Base-by-base conservation (phyloP, 92 coral and sea anemone genomes). In the Actinernus sp. region DNA sequence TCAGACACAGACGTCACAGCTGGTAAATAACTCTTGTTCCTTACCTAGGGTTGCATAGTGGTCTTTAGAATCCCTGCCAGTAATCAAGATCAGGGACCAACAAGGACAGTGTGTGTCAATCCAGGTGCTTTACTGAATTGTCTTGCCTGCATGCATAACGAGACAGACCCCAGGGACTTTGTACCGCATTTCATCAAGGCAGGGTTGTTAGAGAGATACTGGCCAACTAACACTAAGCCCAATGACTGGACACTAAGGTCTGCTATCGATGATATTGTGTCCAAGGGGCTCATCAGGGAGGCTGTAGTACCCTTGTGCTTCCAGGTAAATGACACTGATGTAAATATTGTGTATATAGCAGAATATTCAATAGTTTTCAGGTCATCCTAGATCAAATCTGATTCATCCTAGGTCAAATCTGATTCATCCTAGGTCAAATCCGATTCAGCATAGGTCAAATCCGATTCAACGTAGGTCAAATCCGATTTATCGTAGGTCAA, bases 171-270 rank as follows among this genome's bases (percentile, higher is more conserved):
- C 6, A 73, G 91, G 41, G 95, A 94, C 32, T 94, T 79, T 25
- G 98, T 94, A 14, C 96, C 93, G 10, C 80, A 73, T 56, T 84
- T 94, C 59, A 89, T 91, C 45, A 91, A 87, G 65, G 92, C 90
- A 31, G 92, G 88, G 2, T 67, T 51, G 29, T 63, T 94, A 21
- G 89, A 91, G 53, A 83, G 71, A 58, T 94, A 83, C 81, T 94
- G 98, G 98, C 98, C 98, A 2, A 87, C 98, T 3, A 88, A 90
- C 17, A 92, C 98, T 13, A 85, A 84, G 55, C 95, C 98, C 1
- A 94, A 94, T 47, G 98, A 94, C 34, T 94, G 98, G 98, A 94
- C 98, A 3, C 59, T 94, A 21, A 85, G 98, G 30, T 89, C 97
- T 11, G 98, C 98, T 5, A 77, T 94, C 30, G 98, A 91, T 26